Base-by-base conservation (phyloP, 2,797 vertebrate genomes). In the Microctenopoma steveboyesi region DNA sequence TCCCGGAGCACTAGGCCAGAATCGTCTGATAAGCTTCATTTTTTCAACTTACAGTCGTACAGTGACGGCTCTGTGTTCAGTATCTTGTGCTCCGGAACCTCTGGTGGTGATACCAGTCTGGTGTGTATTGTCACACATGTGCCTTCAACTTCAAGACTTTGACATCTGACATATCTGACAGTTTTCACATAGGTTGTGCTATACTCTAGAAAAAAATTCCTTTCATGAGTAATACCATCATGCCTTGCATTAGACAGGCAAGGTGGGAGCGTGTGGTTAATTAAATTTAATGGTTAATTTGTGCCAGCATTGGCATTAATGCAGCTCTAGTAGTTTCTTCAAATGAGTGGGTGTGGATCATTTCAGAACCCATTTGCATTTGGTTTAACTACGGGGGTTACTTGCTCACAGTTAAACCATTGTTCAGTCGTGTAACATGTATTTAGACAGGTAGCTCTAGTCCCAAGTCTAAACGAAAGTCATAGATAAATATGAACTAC, bases 61-160 rank as follows among this genome's bases (percentile, higher is more conserved):
- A 64, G 28, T 67, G 81, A 87, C 82, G 83, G 82, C 60, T 74
- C 72, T 40, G 72, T 63, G 45, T 72, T 64, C 55, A 78, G 53
- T 18, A 62, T 42, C 78, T 67, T 55, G 16, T 55, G 69, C 50
- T 69, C 45, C 16, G 84, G 69, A 40, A 51, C 67, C 60, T 74
- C 68, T 69, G 54, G 68, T 73, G 76, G 76, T 49, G 73, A 74
- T 75, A 83, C 64, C 69, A 74, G 63, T 72, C 54, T 58, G 70
- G 66, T 0, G 9, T 74, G 45, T 77, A 70, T 47, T 74, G 68
- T 79, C 79, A 84, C 77, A 61, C 55, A 50, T 57, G 74, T 84
- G 72, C 64, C 70, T 69, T 85, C 57, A 79, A 75, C 58, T 74
- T 74, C 55, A 72, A 79, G 63, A 60, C 59, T 76, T 45, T 79